phyloP scores from a whole-genome alignment of 2,113 vertebrate genomes.

The Tetrax tetrax region DNA sequence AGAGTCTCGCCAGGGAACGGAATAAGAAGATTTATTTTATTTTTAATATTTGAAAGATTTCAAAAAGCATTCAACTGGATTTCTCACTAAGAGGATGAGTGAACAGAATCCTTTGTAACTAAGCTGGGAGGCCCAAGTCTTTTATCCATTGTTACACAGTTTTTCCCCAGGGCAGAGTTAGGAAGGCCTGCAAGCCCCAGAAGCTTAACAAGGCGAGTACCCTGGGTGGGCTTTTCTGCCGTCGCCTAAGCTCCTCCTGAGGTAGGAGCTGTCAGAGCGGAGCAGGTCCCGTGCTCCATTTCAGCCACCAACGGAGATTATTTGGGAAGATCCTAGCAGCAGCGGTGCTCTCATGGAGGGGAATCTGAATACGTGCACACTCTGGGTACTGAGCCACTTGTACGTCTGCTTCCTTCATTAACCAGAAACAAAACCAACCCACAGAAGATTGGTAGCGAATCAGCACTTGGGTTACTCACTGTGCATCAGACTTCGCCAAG shows the following conservation, averaged over 20 bases:
- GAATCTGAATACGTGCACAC: neutral
- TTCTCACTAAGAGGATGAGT: conserved; percentile 68
- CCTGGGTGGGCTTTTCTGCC: conserved; percentile 53
- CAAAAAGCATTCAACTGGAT: conserved; percentile 70
- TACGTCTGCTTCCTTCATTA: neutral
- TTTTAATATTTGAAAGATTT: conserved; percentile 64
- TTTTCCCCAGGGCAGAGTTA: conserved; percentile 45
- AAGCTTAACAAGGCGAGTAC: conserved; percentile 45
- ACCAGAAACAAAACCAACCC: neutral
- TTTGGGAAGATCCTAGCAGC: neutral
- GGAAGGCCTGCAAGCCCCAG: conserved; percentile 49
- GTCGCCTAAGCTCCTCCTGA: conserved; percentile 15
- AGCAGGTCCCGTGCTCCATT: neutral
- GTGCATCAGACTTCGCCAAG: neutral
- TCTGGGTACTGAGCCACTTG: neutral
- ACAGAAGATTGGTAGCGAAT: neutral
- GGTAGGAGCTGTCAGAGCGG: neutral
- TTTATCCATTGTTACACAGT: conserved; percentile 61
- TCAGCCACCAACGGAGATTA: neutral
- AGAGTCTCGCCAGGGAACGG: neutral
- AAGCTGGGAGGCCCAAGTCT: conserved; percentile 52
- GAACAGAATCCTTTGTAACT: conserved; percentile 48
- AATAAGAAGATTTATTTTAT: conserved; percentile 61
- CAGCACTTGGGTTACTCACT: neutral
- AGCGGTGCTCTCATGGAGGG: neutral